Conservation (phyloP, 2,888 invertebrate genomes). For the Drosophila histrio region DNA sequence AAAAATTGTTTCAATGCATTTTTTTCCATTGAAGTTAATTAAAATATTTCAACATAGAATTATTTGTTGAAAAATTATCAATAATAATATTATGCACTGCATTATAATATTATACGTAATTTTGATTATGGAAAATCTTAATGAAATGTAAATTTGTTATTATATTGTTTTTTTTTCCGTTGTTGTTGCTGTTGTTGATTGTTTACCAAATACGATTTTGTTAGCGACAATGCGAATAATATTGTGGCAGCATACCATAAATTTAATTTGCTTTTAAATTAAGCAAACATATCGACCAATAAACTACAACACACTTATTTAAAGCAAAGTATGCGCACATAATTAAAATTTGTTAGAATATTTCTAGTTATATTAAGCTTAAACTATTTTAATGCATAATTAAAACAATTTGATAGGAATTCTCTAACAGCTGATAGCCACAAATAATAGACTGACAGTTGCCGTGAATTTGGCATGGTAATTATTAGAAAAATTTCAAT, state of each 20-base stretch:
- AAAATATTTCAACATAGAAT: constrained; percentile 44
- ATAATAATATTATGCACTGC: constrained; percentile 8
- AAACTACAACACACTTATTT: constrained; percentile 1
- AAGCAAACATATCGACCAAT: constrained; percentile 22
- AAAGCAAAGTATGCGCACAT: constrained; percentile 31
- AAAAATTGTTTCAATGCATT: constrained; percentile 9
- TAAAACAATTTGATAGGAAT: not conserved
- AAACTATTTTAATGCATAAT: constrained; percentile 35
- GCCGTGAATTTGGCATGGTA: not conserved
- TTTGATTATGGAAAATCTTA: constrained; percentile 24
- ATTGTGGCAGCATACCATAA: constrained; percentile 23
- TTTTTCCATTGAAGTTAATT: constrained; percentile 43
- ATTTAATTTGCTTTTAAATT: constrained; percentile 47
- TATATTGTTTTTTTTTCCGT: not conserved
- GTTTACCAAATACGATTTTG: constrained; percentile 23
- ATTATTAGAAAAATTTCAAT: not conserved
- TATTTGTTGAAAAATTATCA: constrained; percentile 25
- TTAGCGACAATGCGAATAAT: constrained; percentile 13
- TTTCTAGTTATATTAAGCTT: not conserved
- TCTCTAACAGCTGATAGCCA: not conserved
- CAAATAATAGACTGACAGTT: not conserved
- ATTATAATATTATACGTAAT: constrained; percentile 12
- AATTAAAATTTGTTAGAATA: constrained; percentile 19
- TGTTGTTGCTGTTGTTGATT: constrained; percentile 15
- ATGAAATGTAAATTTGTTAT: constrained; percentile 24